Evolutionary conservation across 2,888 invertebrate genomes (phyloP).

Genomic region (Stramonita haemastoma): DNA sequence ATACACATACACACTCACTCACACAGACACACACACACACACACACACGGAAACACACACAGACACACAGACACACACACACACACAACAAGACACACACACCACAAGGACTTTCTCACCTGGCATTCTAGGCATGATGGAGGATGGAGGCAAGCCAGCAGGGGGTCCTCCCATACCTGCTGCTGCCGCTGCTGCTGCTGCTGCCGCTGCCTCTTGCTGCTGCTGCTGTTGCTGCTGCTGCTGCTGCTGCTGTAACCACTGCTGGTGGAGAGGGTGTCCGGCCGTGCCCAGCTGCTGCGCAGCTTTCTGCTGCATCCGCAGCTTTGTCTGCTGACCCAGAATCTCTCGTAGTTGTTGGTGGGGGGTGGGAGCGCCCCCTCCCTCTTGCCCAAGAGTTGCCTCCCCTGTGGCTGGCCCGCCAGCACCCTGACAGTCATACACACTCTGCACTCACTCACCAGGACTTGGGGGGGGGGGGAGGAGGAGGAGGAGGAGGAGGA

Average conservation of each 20-base stretch:
- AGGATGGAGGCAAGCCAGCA: slow-evolving; percentile 50
- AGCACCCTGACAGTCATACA: slow-evolving; percentile 14
- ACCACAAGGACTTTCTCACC: slow-evolving; percentile 21
- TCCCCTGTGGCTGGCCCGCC: slow-evolving; percentile 9
- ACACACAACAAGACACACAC: not conserved
- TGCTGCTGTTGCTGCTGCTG: slow-evolving; percentile 46
- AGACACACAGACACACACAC: not conserved
- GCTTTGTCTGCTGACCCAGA: slow-evolving; percentile 82
- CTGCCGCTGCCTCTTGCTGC: slow-evolving; percentile 50
- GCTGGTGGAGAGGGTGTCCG: slow-evolving; percentile 48
- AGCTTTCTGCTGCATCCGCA: slow-evolving; percentile 78
- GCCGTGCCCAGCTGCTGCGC: slow-evolving; percentile 55
- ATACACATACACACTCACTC: too few species aligned
- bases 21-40: too few species aligned
- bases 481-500: not conserved
- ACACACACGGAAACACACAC: too few species aligned
- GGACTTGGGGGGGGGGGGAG: not conserved
- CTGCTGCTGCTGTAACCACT: slow-evolving; percentile 45
- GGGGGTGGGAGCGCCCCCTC: slow-evolving; percentile 47
- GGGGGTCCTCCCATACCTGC: slow-evolving; percentile 50
- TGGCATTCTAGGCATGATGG: slow-evolving; percentile 42
- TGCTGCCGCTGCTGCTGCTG: slow-evolving; percentile 48
- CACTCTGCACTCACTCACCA: slow-evolving; percentile 25
- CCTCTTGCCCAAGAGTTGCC: slow-evolving; percentile 38
- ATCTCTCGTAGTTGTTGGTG: slow-evolving; percentile 87